Conservation (phyloP, 1,140 invertebrate species). For the Drosophila santomea region DNA sequence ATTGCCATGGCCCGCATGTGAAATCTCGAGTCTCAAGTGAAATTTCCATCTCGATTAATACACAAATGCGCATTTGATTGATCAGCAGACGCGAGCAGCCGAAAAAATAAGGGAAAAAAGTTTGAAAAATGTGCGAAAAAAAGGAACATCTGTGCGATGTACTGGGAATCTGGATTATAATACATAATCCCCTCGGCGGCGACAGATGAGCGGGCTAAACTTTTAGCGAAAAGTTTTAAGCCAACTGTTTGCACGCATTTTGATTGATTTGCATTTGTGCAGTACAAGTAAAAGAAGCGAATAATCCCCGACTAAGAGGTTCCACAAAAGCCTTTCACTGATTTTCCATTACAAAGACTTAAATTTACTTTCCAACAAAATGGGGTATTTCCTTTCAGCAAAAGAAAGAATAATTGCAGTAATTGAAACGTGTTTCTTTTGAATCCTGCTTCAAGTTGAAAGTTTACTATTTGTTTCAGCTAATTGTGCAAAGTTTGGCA, state of each 20-base stretch:
- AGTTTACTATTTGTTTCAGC: slow-evolving; percentile 10
- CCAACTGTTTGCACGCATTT: slow-evolving; percentile 15
- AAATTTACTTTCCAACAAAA: no score
- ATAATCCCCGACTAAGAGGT: slow-evolving; percentile 18
- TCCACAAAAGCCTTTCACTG: slow-evolving; percentile 32
- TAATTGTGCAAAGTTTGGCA: slow-evolving; percentile 27
- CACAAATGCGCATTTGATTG: slow-evolving; percentile 73
- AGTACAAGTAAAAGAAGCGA: slow-evolving; percentile 4
- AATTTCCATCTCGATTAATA: slow-evolving; percentile 56
- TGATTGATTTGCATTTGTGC: slow-evolving; percentile 69
- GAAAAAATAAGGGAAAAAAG: not conserved
- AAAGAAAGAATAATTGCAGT: no score
- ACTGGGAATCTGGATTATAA: slow-evolving; percentile 12
- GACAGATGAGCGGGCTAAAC: slow-evolving; percentile 20
- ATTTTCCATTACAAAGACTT: no score
- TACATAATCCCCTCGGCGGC: slow-evolving; percentile 7
- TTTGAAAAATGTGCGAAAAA: not conserved
- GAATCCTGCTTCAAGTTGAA: not conserved
- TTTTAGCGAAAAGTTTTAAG: slow-evolving; percentile 25
- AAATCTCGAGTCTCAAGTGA: slow-evolving; percentile 10
- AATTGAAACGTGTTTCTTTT: not conserved
- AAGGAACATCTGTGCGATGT: slow-evolving; percentile 35
- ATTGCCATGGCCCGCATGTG: slow-evolving; percentile 21
- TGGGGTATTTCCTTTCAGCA: no score
- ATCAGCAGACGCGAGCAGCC: slow-evolving; percentile 30